A percentile compares a stretch with the other conserved stretches of the same genome.
phyloP scores from a whole-genome alignment of 23 tunicate genomes.

The Halocynthia roretzi region DNA sequence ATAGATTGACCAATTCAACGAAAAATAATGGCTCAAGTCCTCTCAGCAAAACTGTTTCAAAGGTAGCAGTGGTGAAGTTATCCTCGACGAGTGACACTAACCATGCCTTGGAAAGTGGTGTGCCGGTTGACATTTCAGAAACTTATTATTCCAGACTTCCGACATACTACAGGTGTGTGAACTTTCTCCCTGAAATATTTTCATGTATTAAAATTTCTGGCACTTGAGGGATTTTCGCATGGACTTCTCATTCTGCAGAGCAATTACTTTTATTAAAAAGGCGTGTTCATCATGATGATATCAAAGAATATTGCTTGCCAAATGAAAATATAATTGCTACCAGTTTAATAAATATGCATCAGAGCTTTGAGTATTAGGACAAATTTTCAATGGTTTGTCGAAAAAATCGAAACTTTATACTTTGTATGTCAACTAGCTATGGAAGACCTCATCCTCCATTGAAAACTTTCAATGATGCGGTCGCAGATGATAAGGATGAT shows the following conservation, averaged over 20 bases:
- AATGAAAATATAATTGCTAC: too few species aligned
- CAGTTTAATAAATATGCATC: too few species aligned
- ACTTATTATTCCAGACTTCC: slow-evolving; percentile 78
- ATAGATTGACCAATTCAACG: too few species aligned
- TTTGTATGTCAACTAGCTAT: slow-evolving; percentile 15
- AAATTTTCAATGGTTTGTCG: too few species aligned
- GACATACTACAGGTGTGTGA: slow-evolving; percentile 43
- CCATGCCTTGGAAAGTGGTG: slow-evolving; percentile 42
- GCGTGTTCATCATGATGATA: neutral
- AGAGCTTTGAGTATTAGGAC: too few species aligned
- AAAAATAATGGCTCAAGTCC: too few species aligned
- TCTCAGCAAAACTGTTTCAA: too few species aligned
- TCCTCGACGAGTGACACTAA: slow-evolving; percentile 1
- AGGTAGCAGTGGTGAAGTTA: neutral
- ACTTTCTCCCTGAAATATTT: too few species aligned
- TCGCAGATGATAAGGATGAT: slow-evolving; percentile 55
- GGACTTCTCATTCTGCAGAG: neutral
- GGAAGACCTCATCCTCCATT: slow-evolving; percentile 60
- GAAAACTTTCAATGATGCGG: slow-evolving; percentile 56
- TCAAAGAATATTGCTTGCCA: too few species aligned
- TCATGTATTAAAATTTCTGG: too few species aligned
- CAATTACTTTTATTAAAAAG: neutral
- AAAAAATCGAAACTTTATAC: too few species aligned
- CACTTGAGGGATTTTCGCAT: too few species aligned
- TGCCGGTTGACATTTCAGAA: slow-evolving; percentile 36